Evolutionary conservation across 1,140 invertebrate genomes (phyloP), one percentile per base, ranked within the genome.

Genomic region (Halyomorpha halys): DNA sequence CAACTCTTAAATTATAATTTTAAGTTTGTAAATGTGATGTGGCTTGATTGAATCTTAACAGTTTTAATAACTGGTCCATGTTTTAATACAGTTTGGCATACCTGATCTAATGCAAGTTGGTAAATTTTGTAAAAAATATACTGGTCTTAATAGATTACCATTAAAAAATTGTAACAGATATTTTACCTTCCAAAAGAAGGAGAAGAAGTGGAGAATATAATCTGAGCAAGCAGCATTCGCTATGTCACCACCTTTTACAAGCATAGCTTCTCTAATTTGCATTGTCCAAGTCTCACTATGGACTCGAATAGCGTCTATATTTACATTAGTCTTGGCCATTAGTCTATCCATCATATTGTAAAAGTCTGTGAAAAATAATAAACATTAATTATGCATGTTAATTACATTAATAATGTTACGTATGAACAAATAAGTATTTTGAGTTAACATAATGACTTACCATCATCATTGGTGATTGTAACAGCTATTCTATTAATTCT

Each of bases 151-250:
- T n/a, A n/a, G n/a, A n/a, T n/a, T n/a, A n/a, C n/a, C 11, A 39
- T 39, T 39, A 39, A 39, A 39, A 1, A 39, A 39, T 39, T 39
- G 11, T 13, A 39, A 13, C 1, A 6, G 34, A 49, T 19, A n/a
- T n/a, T n/a, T 56, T 61, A 99, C 79, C 78, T 99, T 99, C 97
- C 97, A 99, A 74, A 97, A 96, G 54, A 99, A 82, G 11, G 95
- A 97, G 49, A 99, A 76, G 71, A 93, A 91, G 76, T 99, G 97
- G 81, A 98, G 86, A 30, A 98, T 81, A 76, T 99, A 99, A 76
- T 98, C 95, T 25, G 77, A 44, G 0, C 64, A 68, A 16, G 78
- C 80, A 0, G 83, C 82, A 60, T 77, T 78, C 62, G 82, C 78
- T 1, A 83, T 67, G 69, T 85, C 81, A 11, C 83, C 83, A 11